Evolutionary conservation across 2,797 vertebrate genomes (phyloP), one percentile per base, ranked within the genome.

Genomic region (Percopsis omiscomaycus): DNA sequence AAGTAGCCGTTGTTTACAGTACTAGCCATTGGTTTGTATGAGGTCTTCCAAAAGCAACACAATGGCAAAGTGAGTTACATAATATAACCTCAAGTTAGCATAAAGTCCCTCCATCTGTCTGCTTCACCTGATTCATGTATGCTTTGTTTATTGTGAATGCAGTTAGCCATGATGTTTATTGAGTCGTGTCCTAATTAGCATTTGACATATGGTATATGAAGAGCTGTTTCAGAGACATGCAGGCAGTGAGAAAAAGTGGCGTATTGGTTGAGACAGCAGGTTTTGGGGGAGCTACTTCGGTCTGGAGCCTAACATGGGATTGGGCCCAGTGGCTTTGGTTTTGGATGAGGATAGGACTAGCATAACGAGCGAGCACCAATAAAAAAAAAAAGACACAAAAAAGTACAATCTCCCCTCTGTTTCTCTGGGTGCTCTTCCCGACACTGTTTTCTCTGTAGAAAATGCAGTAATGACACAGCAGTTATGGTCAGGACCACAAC

Each of bases 21-120:
- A 64, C 66, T 82, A 77, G 50, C 69, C 74, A 62, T 59, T 47
- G 64, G 70, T 81, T 78, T 74, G 68, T 57, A 75, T 71, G 68
- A 51, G 54, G 59, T 69, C 64, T 64, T 77, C 74, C 75, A 81
- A 79, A 22, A 81, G 61, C 59, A 78, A 81, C 37, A 75, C 15
- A 56, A 61, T 73, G 77, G 71, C 65, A 71, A 51, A 76, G 71
- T 42, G 48, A 74, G 77, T 83, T 78, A 66, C 52, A 58, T 63
- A 80, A 75, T 71, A 30, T 52, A 8, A 79, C 80, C 73, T 71
- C 73, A 66, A 59, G 29, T 73, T 64, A 46, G 61, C 47, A 63
- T 70, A 44, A 77, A 75, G 73, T 72, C 75, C 66, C 46, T 58
- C 56, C 10, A 48, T 28, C 74, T 45, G 75, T 83, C 72, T 75